Evolutionary conservation across 2,797 vertebrate species (phyloP), one percentile per base, ranked within the genome.

Genomic region (Bufotes viridis): DNA sequence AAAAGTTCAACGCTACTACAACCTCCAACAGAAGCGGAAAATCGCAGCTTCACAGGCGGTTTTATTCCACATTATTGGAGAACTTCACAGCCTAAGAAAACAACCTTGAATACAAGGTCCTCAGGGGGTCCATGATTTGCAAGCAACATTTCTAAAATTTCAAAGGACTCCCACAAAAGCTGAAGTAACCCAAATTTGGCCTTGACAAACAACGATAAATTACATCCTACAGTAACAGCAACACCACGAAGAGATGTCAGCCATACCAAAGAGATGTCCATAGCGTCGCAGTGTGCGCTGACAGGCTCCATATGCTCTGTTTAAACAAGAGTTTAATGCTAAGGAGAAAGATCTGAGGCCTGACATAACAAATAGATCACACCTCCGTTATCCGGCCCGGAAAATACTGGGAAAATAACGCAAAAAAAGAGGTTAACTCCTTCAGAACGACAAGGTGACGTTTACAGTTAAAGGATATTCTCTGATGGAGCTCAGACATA

Each of bases 281-380:
- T 1, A 49, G 24, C 24, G 26, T 26, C 53, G 70, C 80, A 53
- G 86, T 29, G 69, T 58, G 79, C 22, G 34, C 55, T 87, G 86
- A 87, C 57, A 42, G 55, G 60, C 42, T 42, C 79, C 86, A 82
- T 87, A 81, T 87, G 86, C 57, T 65, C 18, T 65, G 24, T 76
- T 17, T 82, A 82, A 75, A 75, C 79, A 82, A 75, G 79, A 60
- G 75, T 53, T 49, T 82, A 82, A 65, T 57, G 34, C 67, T 75
- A 42, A 55, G 29, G 42, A 78, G 51, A 69, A 67, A 65, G 57
- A 78, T 53, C 51, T 29, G 26, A 82, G 14, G 72, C 51, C 74
- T 82, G 58, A 76, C 80, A 76, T 82, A 67, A 87, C 26, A 87
- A 74, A 81, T n/a, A 24, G 85, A 87, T 81, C 51, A 60, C 67